A percentile compares a stretch with the other conserved stretches of the same genome.
phyloP scores from a whole-genome alignment of 2,113 vertebrate genomes.

The Hippolais icterina region DNA sequence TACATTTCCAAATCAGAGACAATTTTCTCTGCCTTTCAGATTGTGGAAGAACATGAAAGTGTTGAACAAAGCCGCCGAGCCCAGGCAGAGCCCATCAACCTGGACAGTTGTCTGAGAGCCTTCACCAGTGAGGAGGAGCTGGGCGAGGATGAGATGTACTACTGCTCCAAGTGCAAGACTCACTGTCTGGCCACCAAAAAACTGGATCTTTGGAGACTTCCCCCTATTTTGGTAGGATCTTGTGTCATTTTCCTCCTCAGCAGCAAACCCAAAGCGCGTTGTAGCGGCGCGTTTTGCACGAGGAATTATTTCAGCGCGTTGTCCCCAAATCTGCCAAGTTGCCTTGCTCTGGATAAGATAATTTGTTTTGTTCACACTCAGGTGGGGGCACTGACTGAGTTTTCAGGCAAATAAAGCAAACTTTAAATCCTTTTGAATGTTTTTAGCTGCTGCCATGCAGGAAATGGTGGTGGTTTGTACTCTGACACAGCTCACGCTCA shows the following conservation, averaged over 20 bases:
- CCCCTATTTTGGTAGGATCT: constrained; percentile 87
- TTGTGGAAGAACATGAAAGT: constrained; percentile 93
- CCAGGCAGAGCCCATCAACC: constrained; percentile 95
- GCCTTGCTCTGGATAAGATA: not conserved
- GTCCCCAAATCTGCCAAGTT: not conserved
- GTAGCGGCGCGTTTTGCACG: no score
- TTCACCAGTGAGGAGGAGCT: constrained; percentile 97
- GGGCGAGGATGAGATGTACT: constrained; percentile 97
- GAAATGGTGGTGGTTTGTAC: not conserved
- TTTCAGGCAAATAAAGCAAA: not conserved
- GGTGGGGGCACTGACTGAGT: not conserved
- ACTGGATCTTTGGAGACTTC: constrained; percentile 97
- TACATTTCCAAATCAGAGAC: not conserved
- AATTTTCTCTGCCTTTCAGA: constrained; percentile 69
- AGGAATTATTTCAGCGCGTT: no score
- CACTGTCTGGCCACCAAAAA: constrained; percentile 97
- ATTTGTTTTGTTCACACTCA: not conserved
- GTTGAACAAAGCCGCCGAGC: constrained; percentile 92
- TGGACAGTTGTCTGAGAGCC: constrained; percentile 93
- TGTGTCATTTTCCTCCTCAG: not conserved
- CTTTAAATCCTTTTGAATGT: not conserved
- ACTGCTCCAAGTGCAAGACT: constrained; percentile 97
- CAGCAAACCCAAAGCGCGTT: not conserved
- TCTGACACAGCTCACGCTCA: not conserved
- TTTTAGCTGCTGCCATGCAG: not conserved